Evolutionary conservation across 2,888 invertebrate genomes (phyloP).

Genomic region (Allygus modestus): DNA sequence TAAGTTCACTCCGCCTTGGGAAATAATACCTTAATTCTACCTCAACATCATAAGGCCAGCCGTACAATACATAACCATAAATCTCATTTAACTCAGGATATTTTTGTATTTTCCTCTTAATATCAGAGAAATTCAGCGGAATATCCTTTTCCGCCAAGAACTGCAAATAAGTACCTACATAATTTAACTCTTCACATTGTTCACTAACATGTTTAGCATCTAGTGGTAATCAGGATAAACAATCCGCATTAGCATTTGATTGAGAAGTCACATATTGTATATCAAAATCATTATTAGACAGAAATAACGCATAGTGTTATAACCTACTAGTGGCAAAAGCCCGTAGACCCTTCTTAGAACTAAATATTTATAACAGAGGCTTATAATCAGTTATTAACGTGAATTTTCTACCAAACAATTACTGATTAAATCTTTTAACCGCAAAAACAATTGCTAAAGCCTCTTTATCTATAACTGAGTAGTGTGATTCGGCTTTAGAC

Average conservation of each 20-base stretch:
- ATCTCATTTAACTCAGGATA: constrained; percentile 21
- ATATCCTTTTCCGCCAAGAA: constrained; percentile 40
- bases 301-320: constrained; percentile 47
- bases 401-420: constrained; percentile 46
- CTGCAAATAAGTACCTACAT: constrained; percentile 48
- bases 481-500: constrained; percentile 11
- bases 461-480: too few relatives aligned
- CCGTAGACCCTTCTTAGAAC: too few relatives aligned
- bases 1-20: too few relatives aligned
- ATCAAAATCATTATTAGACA: constrained; percentile 34
- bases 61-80: constrained; percentile 32
- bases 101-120: constrained; percentile 16
- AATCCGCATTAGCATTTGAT: too few relatives aligned
- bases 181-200: neutral
- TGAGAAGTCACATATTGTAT: constrained; percentile 25
- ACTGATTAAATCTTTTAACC: constrained; percentile 50
- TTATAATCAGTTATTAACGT: too few relatives aligned
- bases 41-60: constrained; percentile 17
- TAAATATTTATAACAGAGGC: too few relatives aligned
- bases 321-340: constrained; percentile 23
- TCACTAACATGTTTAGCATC: neutral
- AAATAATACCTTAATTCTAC: constrained; percentile 2
- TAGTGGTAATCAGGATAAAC: constrained; percentile 19
- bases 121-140: constrained; percentile 43
- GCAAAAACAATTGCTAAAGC: too few relatives aligned